These are phyloP conservation scores for Nomada lathburiana DNA, from an alignment of 2,888 invertebrate genomes.

Conservation along the genomic window DNA sequence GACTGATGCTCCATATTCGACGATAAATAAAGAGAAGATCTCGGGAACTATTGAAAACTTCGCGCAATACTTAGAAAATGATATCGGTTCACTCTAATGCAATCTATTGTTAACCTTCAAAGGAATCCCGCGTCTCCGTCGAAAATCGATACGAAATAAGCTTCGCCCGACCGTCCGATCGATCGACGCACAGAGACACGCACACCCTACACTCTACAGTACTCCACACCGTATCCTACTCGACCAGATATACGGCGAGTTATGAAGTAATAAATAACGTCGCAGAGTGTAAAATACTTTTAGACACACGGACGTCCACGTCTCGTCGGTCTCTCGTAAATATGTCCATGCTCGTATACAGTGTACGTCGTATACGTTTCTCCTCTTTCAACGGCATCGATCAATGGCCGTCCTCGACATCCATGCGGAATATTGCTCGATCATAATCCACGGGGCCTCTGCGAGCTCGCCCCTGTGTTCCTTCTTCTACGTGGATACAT, in stretches of 20 bases:
- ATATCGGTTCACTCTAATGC: too few relatives aligned
- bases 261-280: conserved; percentile 14
- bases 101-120: too few relatives aligned
- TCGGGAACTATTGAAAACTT: too few relatives aligned
- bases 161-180: neutral
- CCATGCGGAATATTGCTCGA: conserved; percentile 59
- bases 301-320: neutral
- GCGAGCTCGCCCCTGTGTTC: conserved; percentile 18
- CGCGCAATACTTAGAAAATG: too few relatives aligned
- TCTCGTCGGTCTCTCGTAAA: conserved; percentile 20
- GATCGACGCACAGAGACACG: neutral
- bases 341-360: conserved; percentile 18
- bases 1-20: too few relatives aligned
- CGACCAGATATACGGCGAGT: neutral
- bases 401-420: conserved; percentile 52
- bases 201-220: neutral
- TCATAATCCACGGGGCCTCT: conserved; percentile 44
- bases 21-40: too few relatives aligned
- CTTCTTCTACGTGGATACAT: conserved; percentile 33
- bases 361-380: conserved; percentile 2
- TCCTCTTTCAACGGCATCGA: conserved; percentile 47
- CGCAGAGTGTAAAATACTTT: conserved; percentile 2
- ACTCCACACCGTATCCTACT: neutral
- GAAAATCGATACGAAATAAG: conserved; percentile 7
- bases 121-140: neutral